Percentiles rank a stretch among this genome's conserved stretches.
Evolutionary conservation across 2,888 invertebrate species (phyloP).

Genomic region (Hirtodrosophila trivittata): DNA sequence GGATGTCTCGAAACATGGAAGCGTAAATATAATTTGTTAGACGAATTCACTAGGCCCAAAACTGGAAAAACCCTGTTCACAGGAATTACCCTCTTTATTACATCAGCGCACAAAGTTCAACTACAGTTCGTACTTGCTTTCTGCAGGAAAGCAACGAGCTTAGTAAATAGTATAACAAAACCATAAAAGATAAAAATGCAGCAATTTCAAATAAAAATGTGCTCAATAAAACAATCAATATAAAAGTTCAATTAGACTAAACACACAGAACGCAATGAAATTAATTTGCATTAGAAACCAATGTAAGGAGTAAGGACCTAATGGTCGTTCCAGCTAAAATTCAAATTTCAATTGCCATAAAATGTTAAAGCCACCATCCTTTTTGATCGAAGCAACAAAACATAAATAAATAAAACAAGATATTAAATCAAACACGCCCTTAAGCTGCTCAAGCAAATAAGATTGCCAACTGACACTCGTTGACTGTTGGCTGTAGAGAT

Average conservation of each 20-base stretch:
- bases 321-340: slow-evolving; percentile 7
- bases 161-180: too few species aligned
- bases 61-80: slow-evolving; percentile 49
- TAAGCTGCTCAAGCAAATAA: slow-evolving; percentile 53
- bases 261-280: slow-evolving; percentile 31
- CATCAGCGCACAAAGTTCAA: slow-evolving; percentile 67
- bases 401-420: slow-evolving; percentile 56
- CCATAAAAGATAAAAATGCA: slow-evolving; percentile 29
- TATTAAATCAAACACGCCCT: slow-evolving; percentile 65
- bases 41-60: slow-evolving; percentile 9
- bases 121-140: slow-evolving; percentile 10
- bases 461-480: slow-evolving; percentile 46
- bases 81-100: slow-evolving; percentile 49
- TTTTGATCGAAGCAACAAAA: slow-evolving; percentile 49
- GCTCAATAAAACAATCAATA: slow-evolving; percentile 34
- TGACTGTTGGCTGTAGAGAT: slow-evolving; percentile 9
- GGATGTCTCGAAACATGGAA: slow-evolving; percentile 16
- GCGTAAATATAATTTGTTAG: slow-evolving; percentile 29
- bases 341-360: slow-evolving; percentile 44
- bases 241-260: slow-evolving; percentile 52
- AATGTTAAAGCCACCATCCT: slow-evolving; percentile 16
- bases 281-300: slow-evolving; percentile 45
- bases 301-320: background rate
- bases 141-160: slow-evolving; percentile 11
- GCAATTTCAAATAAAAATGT: slow-evolving; percentile 37